Base-by-base conservation (phyloP, 1,140 invertebrate genomes). In the Heliconius congener region DNA sequence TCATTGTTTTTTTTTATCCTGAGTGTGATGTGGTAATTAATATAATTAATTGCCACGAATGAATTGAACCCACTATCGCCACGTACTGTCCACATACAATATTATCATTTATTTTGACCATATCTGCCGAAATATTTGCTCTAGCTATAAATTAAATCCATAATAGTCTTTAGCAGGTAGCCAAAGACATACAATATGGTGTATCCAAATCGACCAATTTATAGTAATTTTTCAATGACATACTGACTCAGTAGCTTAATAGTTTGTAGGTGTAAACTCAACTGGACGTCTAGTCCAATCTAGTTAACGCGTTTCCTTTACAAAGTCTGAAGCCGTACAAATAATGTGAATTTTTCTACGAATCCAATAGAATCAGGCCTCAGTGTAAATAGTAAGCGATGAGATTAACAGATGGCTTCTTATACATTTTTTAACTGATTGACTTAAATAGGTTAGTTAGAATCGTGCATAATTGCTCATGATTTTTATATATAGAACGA, bases 171-270 rank as follows among this genome's bases (percentile, higher is more conserved):
- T 11, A 27, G 11, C 60, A 66, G 23, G n/a, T 11, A 66, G 11
- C 11, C 3, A 23, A 66, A 66, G 60, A 66, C 60, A 66, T 9
- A 66, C 27, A 27, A 66, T 27, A 66, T 27, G 60, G 8, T 66
- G 4, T 23, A 27, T 13, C 23, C 23, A 66, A 66, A 66, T 27
- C 16, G 13, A 66, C 23, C 60, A 66, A 66, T 66, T 66, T 30
- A 57, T 57, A 66, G 13, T 30, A 66, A 66, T 66, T 66, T 57
- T 66, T 66, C 60, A 66, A 66, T 66, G 60, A 27, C 60, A 66
- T 16, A 66, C 60, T 66, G 23, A 66, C 60, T 66, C 60, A 66
- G 60, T 66, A 23, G 27, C 27, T 66, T 66, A 66, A 66, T 66
- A 66, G 60, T 66, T 66, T 5, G 60, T 66, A 66, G 60, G 60